phyloP scores from a whole-genome alignment of 1,140 invertebrate species.

The Episyrphus balteatus region DNA sequence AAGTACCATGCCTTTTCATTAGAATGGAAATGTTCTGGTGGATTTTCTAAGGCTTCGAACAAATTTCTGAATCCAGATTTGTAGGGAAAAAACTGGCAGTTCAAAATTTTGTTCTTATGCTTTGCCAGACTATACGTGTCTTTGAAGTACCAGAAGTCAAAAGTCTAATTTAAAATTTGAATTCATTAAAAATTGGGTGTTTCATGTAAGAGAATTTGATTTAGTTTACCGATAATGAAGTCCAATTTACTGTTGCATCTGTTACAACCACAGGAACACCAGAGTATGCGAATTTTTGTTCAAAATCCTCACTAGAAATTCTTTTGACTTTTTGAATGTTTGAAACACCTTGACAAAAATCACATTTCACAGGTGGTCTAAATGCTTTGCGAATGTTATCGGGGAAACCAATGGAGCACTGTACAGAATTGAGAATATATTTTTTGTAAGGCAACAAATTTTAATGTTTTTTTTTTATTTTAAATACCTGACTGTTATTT shows the following conservation, averaged over 20 bases:
- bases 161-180: conserved; percentile 30
- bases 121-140: conserved; percentile 51
- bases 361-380: conserved; percentile 63
- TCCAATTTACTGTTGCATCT: conserved; percentile 70
- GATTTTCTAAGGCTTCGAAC: conserved; percentile 69
- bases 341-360: conserved; percentile 53
- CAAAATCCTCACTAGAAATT: conserved; percentile 55
- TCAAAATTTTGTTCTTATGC: conserved; percentile 41
- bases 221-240: conserved; percentile 44
- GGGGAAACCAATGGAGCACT: conserved; percentile 50
- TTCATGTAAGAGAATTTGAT: background rate
- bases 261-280: conserved; percentile 72
- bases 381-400: conserved; percentile 47
- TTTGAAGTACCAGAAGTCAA: conserved; percentile 70
- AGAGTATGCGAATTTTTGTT: conserved; percentile 61
- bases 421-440: too few relatives aligned
- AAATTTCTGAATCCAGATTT: conserved; percentile 71
- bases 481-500: too few relatives aligned
- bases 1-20: conserved; percentile 71
- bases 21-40: conserved; percentile 46
- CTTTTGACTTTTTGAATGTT: conserved; percentile 51
- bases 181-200: too few relatives aligned
- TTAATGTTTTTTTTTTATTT: too few relatives aligned
- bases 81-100: conserved; percentile 88
- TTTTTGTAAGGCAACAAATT: too few relatives aligned